Evolutionary conservation across 2,797 vertebrate genomes (phyloP).

Genomic region (Helicolenus hilgendorfi): DNA sequence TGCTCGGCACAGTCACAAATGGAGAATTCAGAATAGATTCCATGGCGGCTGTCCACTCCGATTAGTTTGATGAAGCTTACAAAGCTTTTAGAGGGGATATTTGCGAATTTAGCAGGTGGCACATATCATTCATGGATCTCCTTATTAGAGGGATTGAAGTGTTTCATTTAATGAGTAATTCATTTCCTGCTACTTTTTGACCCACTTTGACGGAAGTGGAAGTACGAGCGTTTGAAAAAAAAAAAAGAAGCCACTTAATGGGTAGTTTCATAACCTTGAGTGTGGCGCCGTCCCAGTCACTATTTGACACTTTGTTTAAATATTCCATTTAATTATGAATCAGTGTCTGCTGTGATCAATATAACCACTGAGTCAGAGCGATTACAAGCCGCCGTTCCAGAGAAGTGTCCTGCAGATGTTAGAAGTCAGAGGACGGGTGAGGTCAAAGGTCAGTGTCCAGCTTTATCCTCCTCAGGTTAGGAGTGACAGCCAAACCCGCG

Average conservation of each 20-base stretch:
- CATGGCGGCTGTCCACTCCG: conserved; percentile 78
- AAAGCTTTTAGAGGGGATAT: conserved; percentile 83
- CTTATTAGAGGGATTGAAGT: conserved; percentile 83
- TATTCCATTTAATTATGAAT: conserved; percentile 68
- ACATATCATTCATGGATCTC: conserved; percentile 78
- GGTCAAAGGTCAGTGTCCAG: conserved; percentile 79
- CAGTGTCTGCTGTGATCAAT: conserved; percentile 55
- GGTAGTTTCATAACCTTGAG: conserved; percentile 65
- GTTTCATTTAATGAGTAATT: conserved; percentile 86
- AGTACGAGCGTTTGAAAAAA: conserved; percentile 19
- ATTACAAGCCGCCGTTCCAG: conserved; percentile 36
- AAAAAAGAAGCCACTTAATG: conserved; percentile 52
- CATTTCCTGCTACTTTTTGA: conserved; percentile 80
- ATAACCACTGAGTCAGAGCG: conserved; percentile 4
- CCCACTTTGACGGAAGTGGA: conserved; percentile 77
- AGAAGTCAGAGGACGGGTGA: conserved; percentile 43
- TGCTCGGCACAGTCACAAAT: conserved; percentile 83
- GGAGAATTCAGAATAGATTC: conserved; percentile 83
- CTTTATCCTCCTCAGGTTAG: conserved; percentile 60
- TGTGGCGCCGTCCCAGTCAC: not conserved
- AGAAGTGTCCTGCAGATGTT: conserved; percentile 56
- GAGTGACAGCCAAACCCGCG: conserved; percentile 59
- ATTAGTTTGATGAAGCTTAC: conserved; percentile 88
- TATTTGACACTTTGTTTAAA: conserved; percentile 49
- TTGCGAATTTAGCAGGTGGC: conserved; percentile 82